Percentiles rank a stretch among this genome's conserved stretches.
These are phyloP conservation scores for Agrochola lychnidis DNA, from an alignment of 2,888 invertebrate species.

Conservation along the genomic window DNA sequence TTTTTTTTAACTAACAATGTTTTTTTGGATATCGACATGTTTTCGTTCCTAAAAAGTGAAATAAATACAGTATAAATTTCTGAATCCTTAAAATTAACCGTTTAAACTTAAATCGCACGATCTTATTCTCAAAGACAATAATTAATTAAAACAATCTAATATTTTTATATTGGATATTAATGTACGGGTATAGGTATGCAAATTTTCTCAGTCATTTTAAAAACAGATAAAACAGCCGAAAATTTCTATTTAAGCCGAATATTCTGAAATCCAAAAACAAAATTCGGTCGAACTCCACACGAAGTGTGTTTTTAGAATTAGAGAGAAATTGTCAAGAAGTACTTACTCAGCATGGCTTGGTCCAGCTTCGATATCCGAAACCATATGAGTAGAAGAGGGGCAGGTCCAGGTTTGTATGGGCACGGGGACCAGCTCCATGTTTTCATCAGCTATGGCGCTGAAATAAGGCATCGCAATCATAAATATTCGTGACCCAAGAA, in stretches of 20 bases:
- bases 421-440: constrained; percentile 9
- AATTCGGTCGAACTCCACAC: neutral
- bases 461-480: neutral
- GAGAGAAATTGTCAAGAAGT: neutral
- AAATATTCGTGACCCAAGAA: neutral
- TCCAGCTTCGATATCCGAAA: constrained; percentile 16
- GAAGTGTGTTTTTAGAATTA: neutral
- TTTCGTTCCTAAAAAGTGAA: neutral
- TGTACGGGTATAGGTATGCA: neutral
- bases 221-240: neutral
- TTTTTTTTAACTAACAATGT: neutral
- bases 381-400: neutral
- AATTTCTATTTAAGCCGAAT: neutral
- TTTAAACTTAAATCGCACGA: neutral
- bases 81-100: neutral
- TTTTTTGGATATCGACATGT: neutral
- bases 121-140: neutral
- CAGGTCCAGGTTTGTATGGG: neutral
- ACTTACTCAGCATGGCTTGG: constrained; percentile 13
- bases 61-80: neutral
- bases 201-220: neutral
- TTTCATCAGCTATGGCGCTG: constrained; percentile 13
- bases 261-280: neutral
- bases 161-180: neutral
- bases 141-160: neutral